Base-by-base conservation (phyloP, 1,140 invertebrate species). In the Cydia amplana region DNA sequence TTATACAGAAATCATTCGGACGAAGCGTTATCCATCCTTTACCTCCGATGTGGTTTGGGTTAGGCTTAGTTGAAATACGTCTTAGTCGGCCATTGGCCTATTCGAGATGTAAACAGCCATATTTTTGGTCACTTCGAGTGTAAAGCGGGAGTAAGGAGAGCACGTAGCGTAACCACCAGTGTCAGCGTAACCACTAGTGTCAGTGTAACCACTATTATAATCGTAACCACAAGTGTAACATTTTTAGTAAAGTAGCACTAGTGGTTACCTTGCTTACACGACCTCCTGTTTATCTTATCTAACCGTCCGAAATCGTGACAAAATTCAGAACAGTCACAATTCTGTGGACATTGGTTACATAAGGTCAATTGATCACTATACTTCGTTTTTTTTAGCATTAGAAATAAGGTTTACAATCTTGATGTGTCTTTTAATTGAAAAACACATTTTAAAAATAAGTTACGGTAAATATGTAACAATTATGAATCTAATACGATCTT, bases 31-130 rank as follows among this genome's bases (percentile, higher is more conserved):
- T 70, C 32, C 32, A 36, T 25, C 1, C 32, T 36, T 43, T 9
- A 70, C 28, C 64, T 67, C 64, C 65, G 65, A 40, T 70, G 32
- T 70, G n/a, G 65, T 70, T 70, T 40, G 32, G 65, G 65, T 36
- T n/a, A 9, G 32, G 65, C 65, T 40, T 70, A 40, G 64, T 36
- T 70, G 65, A 36, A 70, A 40, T 70, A 70, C 32, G 28, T 70
- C 65, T 70, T 28, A 40, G 16, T 36, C 28, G 65, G 65, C 65
- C 55, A 23, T 60, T 23, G 55, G 55, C 55, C 55, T 23, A 60
- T 20, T 23, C 55, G 55, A 60, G 55, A 23, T 60, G 55, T 23
- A 12, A 23, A 60, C 55, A 18, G 65, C 65, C 65, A 70, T 70
- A n/a, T 36, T 67, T 67, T 16, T 67, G 18, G 55, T 23, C 55